Evolutionary conservation across 1,140 invertebrate genomes (phyloP), one percentile per base, ranked within the genome.

Genomic region (Halesus radiatus): DNA sequence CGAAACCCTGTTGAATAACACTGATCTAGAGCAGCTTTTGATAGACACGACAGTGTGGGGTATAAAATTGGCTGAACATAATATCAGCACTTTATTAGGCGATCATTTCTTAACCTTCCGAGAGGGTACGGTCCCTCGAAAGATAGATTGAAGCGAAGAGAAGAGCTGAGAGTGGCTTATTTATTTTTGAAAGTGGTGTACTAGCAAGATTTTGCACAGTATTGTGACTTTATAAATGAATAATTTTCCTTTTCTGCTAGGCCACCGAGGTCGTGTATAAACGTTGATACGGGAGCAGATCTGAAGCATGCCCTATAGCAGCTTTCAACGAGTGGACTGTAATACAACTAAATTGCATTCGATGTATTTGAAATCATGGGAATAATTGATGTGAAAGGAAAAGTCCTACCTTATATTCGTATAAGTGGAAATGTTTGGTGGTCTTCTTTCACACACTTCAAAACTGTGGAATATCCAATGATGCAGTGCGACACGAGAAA

Each of bases 11-110:
- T 45, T 45, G 37, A 45, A 10, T 13, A 45, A 45, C 37, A 45
- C 37, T 45, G 37, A 1, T 45, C 37, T 45, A 45, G 37, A 45
- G 37, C 37, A 45, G n/a, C 45, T 73, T 23, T 73, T 26, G 54
- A 45, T 54, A 73, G 73, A 58, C 32, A 76, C 60, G 18, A 23
- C 37, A 16, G 68, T 20, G 29, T 45, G 37, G 60, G 52, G 7
- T 80, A 62, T 75, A 80, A 80, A 75, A 75, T 68, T 64, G 73
- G 58, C 76, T 76, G 52, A 70, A 76, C 37, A 76, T 68, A 68
- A 54, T 52, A 74, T 80, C 79, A 80, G 79, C 79, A 76, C 45
- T 80, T 80, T 80, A 80, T 80, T 76, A 76, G 50, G 45, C 45
- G 79, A 50, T 80, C 62, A 75, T 76, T 64, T 50, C 20, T 53